Percentiles rank a stretch among this genome's conserved stretches.
phyloP scores from a whole-genome alignment of 2,888 invertebrate genomes.

The Osmoderma eremita region DNA sequence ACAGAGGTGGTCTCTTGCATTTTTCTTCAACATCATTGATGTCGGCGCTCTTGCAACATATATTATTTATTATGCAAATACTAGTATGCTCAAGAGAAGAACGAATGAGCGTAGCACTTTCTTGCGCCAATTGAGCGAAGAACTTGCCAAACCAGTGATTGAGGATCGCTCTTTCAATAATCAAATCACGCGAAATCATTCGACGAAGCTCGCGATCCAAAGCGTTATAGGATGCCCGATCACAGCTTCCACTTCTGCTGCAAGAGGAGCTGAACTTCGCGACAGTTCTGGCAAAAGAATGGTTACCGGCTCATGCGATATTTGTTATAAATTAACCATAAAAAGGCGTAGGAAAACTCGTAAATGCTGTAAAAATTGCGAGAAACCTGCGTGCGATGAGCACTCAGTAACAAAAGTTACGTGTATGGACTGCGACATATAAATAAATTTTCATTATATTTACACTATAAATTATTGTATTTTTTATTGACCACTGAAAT shows the following conservation, averaged over 20 bases:
- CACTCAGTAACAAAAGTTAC: background rate
- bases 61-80: constrained; percentile 46
- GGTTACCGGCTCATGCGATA: constrained; percentile 5
- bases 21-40: constrained; percentile 45
- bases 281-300: background rate
- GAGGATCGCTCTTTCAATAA: constrained; percentile 19
- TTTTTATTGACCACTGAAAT: background rate
- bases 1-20: constrained; percentile 42
- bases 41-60: constrained; percentile 25
- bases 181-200: constrained; percentile 22
- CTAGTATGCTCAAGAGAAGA: constrained; percentile 45
- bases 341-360: constrained; percentile 4
- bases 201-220: constrained; percentile 14
- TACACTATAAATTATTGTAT: background rate
- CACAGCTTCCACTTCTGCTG: background rate
- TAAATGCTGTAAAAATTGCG: background rate
- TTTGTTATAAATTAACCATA: constrained; percentile 4
- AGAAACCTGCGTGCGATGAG: constrained; percentile 1
- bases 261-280: background rate
- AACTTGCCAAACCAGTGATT: constrained; percentile 37
- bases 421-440: background rate
- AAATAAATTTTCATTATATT: constrained; percentile 3
- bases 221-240: constrained; percentile 2
- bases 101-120: constrained; percentile 43
- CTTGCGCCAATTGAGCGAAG: constrained; percentile 29